Percentiles rank a stretch among this genome's conserved stretches.
phyloP scores from a whole-genome alignment of 2,113 vertebrate genomes.

The Proteles cristata region DNA sequence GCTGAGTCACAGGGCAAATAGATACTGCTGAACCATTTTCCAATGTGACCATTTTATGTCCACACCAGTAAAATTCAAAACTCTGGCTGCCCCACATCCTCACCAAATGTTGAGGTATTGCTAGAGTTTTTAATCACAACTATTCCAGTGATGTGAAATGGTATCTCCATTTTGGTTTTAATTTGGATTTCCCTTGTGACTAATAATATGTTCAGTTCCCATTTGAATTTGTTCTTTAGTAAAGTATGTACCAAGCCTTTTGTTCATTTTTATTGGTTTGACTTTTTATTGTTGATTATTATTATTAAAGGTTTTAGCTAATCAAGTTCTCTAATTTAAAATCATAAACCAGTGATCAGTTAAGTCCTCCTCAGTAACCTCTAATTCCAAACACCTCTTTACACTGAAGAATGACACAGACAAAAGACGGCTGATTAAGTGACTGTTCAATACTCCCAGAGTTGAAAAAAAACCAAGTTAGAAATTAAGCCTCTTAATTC shows the following conservation, averaged over 20 bases:
- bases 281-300: not conserved
- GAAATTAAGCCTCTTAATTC: not conserved
- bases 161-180: not conserved
- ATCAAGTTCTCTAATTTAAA: constrained; percentile 41
- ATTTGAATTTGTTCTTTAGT: not conserved
- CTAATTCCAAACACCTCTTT: not conserved
- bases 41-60: not conserved
- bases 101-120: not conserved
- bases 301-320: not conserved
- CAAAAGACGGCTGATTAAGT: not conserved
- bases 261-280: not conserved
- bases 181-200: not conserved
- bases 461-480: constrained; percentile 14
- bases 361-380: not conserved
- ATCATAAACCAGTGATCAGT: not conserved
- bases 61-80: not conserved
- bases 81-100: not conserved
- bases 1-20: not conserved
- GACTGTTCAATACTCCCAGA: not conserved
- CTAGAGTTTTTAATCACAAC: not conserved
- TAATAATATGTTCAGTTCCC: not conserved
- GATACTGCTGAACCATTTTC: not conserved
- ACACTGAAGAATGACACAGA: not conserved
- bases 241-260: not conserved
- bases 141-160: not conserved